These are phyloP conservation scores for Pocillopora meandrina DNA, from an alignment of 92 coral and sea anemone genomes.

Conservation along the genomic window DNA sequence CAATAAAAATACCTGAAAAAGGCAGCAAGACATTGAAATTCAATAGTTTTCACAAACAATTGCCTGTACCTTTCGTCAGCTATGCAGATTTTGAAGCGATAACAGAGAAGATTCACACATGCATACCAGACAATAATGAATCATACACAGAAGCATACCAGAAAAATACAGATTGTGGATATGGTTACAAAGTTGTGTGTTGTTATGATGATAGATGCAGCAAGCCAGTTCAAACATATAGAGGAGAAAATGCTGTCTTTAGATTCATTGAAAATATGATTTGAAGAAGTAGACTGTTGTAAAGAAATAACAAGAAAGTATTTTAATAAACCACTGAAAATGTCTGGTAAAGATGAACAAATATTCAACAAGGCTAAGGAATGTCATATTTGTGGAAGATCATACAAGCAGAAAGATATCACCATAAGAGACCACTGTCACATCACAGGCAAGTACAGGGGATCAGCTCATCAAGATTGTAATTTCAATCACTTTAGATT, in stretches of 20 bases:
- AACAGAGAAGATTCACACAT: background rate
- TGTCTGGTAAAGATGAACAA: background rate
- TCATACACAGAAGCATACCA: background rate
- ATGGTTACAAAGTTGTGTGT: background rate
- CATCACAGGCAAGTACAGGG: background rate
- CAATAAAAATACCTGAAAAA: background rate
- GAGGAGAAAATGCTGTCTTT: background rate
- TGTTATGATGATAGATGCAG: background rate
- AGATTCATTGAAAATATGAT: background rate
- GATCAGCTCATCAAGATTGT: background rate
- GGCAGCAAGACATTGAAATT: background rate
- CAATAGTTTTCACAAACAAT: background rate
- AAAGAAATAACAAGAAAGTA: too few species aligned
- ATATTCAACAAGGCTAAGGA: too few species aligned
- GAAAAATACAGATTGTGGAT: background rate
- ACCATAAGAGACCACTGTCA: background rate
- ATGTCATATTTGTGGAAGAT: background rate
- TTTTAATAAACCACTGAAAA: background rate
- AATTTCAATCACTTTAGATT: background rate
- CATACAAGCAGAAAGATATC: background rate
- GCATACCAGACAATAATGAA: background rate
- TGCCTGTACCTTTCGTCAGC: background rate
- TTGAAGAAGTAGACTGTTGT: background rate
- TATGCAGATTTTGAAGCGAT: slow-evolving; percentile 5
- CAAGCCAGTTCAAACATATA: background rate